Percentiles rank a stretch among this genome's conserved stretches.
phyloP scores from a whole-genome alignment of 2,113 vertebrate genomes.

The Mesembrinibis cayennensis region DNA sequence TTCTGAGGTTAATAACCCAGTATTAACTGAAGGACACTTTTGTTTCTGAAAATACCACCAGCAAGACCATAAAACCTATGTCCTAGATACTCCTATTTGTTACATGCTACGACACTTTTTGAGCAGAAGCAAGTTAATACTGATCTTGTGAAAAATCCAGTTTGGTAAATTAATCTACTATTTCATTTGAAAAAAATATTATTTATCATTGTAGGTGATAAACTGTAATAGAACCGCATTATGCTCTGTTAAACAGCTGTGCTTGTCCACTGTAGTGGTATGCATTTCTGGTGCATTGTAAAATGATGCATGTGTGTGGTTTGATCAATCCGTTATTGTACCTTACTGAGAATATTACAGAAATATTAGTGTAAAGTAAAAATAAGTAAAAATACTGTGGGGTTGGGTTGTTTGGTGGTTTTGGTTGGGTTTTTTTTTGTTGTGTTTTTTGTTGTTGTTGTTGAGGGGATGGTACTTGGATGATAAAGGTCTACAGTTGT shows the following conservation, averaged over 20 bases:
- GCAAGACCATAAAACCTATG: background rate
- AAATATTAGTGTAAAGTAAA: background rate
- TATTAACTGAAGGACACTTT: background rate
- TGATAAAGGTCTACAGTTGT: background rate
- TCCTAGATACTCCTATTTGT: background rate
- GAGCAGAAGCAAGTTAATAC: background rate
- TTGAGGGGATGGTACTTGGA: background rate
- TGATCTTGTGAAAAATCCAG: background rate
- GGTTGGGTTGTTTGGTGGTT: background rate
- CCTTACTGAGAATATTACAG: background rate
- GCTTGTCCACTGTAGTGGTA: background rate
- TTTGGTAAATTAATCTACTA: background rate
- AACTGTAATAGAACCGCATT: background rate
- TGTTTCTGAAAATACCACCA: background rate
- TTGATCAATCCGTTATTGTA: background rate
- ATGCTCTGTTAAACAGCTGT: background rate
- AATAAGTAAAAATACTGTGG: background rate
- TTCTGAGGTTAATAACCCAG: background rate
- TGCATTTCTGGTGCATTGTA: background rate
- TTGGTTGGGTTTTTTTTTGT: background rate
- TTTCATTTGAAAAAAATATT: background rate
- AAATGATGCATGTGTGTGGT: background rate
- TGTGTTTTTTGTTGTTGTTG: background rate
- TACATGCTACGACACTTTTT: background rate
- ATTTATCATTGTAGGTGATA: background rate